A percentile compares a stretch with the other conserved stretches of the same genome.
Evolutionary conservation across 2,113 vertebrate genomes (phyloP).

Genomic region (Cyphomyrus plagiostoma): DNA sequence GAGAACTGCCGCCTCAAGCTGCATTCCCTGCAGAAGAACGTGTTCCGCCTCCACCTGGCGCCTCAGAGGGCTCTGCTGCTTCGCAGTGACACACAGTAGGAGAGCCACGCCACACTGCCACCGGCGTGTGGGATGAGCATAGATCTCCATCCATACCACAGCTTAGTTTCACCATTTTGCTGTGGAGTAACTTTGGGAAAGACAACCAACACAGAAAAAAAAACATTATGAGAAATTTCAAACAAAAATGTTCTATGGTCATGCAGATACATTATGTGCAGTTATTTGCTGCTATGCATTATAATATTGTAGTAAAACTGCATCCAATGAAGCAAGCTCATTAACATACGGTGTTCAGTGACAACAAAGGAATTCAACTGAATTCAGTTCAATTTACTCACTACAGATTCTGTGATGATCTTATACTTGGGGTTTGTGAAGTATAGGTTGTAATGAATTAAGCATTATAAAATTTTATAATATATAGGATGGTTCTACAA

Average conservation of each 20-base stretch:
- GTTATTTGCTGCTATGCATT: background rate
- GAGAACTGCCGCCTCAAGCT: slow-evolving; percentile 90
- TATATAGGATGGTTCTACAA: background rate
- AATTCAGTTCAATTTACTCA: background rate
- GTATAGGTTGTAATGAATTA: background rate
- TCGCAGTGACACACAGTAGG: slow-evolving; percentile 85
- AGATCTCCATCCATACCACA: background rate
- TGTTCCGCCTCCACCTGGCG: slow-evolving; percentile 76
- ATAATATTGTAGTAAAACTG: background rate
- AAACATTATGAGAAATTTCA: background rate
- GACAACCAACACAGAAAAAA: background rate
- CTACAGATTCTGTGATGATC: background rate
- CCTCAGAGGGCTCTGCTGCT: slow-evolving; percentile 67
- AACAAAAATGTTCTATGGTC: background rate
- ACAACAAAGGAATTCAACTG: background rate
- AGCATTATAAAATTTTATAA: background rate
- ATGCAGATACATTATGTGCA: background rate
- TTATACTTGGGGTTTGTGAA: background rate
- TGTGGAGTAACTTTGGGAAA: background rate
- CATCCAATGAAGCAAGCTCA: background rate
- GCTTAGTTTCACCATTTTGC: background rate
- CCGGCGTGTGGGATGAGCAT: background rate
- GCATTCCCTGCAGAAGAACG: slow-evolving; percentile 80
- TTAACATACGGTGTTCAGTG: background rate
- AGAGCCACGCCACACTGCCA: background rate